Percentiles rank a stretch among this genome's conserved stretches.
Evolutionary conservation across 2,888 invertebrate genomes (phyloP).

Genomic region (Hirtodrosophila confusa): DNA sequence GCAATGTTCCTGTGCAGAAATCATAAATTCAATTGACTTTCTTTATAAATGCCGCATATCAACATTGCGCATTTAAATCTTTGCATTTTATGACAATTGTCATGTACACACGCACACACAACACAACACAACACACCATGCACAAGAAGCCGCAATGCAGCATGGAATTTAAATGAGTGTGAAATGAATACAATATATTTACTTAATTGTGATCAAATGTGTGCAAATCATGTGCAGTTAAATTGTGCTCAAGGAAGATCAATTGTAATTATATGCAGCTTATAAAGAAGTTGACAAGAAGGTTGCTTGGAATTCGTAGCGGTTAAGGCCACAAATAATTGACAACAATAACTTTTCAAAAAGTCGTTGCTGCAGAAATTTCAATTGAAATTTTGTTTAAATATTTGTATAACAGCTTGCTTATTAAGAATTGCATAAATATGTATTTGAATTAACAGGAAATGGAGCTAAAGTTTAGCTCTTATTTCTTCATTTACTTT

Average conservation of each 20-base stretch:
- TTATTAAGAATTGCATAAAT: not conserved
- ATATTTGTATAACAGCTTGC: too few relatives aligned
- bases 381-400: slow-evolving; percentile 8
- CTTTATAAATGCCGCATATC: slow-evolving; percentile 11
- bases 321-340: slow-evolving; percentile 6
- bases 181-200: slow-evolving; percentile 22
- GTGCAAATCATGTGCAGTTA: slow-evolving; percentile 54
- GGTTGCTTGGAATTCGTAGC: slow-evolving; percentile 10
- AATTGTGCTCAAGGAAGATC: slow-evolving; percentile 34
- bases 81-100: slow-evolving; percentile 24
- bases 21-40: not conserved
- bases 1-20: slow-evolving; percentile 7
- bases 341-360: slow-evolving; percentile 18
- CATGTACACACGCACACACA: slow-evolving; percentile 3
- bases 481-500: not conserved
- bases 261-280: slow-evolving; percentile 27
- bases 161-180: slow-evolving; percentile 65
- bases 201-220: slow-evolving; percentile 40
- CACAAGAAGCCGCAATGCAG: slow-evolving; percentile 29
- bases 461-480: not conserved
- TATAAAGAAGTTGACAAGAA: not conserved
- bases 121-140: too few relatives aligned
- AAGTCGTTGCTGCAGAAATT: not conserved
- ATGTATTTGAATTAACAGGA: not conserved
- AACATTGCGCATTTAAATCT: slow-evolving; percentile 19